These are phyloP conservation scores for Apis florea DNA, from an alignment of 1,140 invertebrate genomes.

Conservation along the genomic window DNA sequence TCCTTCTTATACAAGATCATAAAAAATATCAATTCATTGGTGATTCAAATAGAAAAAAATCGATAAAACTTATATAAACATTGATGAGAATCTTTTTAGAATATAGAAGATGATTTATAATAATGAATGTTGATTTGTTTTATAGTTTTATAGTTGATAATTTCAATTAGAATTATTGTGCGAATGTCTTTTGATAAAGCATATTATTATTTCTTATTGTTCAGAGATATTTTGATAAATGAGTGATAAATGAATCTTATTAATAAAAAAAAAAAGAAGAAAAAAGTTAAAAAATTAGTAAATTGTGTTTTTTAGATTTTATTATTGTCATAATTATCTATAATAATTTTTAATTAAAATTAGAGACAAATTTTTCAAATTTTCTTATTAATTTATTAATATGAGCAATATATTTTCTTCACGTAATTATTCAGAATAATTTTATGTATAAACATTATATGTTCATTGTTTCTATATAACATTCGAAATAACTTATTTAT, in stretches of 20 bases:
- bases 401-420: no score
- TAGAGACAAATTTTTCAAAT: neutral
- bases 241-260: no score
- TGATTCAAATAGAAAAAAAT: neutral
- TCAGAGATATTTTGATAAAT: neutral
- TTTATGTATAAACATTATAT: neutral
- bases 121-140: neutral
- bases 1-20: neutral
- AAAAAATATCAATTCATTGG: conserved; percentile 6
- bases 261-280: no score
- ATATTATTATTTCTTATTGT: neutral
- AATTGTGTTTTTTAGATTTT: neutral
- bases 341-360: neutral
- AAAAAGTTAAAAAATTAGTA: no score
- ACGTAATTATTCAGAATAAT: neutral
- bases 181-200: neutral
- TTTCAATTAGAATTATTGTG: conserved; percentile 2
- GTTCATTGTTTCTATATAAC: neutral
- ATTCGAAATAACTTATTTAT: neutral
- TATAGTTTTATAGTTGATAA: neutral
- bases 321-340: neutral
- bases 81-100: neutral
- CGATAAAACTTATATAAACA: neutral
- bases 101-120: neutral
- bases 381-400: neutral